Conservation (phyloP, 1,140 invertebrate species). For the Brachionus manjavacas region DNA sequence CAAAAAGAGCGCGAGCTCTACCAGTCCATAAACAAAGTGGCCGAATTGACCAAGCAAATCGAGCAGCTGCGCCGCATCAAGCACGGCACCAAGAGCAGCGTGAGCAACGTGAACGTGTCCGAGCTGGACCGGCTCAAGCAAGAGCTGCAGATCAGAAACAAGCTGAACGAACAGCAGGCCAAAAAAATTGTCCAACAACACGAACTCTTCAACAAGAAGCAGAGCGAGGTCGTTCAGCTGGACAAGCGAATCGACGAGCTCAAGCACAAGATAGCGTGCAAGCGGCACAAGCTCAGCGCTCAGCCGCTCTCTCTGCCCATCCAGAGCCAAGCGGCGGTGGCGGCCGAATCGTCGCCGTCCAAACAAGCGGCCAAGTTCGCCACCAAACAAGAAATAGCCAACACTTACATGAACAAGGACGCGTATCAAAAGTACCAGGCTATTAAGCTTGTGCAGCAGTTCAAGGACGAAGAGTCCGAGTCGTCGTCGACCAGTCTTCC, state of each 20-base stretch:
- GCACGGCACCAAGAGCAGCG: slow-evolving; percentile 60
- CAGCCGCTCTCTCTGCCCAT: slow-evolving; percentile 48
- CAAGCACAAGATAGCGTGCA: slow-evolving; percentile 62
- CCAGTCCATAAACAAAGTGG: slow-evolving; percentile 86
- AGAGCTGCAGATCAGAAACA: slow-evolving; percentile 89
- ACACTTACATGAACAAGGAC: slow-evolving; percentile 52
- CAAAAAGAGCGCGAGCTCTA: slow-evolving; percentile 94
- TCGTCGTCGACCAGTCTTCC: slow-evolving; percentile 11
- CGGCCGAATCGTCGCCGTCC: slow-evolving; percentile 47
- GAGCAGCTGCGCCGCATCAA: slow-evolving; percentile 71
- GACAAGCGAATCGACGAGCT: slow-evolving; percentile 86
- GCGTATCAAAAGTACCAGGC: slow-evolving; percentile 49
- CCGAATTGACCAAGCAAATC: slow-evolving; percentile 83
- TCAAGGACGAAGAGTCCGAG: slow-evolving; percentile 21
- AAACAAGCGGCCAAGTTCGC: slow-evolving; percentile 46
- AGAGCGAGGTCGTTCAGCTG: slow-evolving; percentile 81
- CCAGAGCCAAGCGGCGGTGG: slow-evolving; percentile 45
- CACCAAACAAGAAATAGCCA: slow-evolving; percentile 48
- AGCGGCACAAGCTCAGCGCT: slow-evolving; percentile 70
- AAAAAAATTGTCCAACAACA: slow-evolving; percentile 76
- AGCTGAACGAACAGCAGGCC: slow-evolving; percentile 88
- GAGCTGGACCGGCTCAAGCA: slow-evolving; percentile 79
- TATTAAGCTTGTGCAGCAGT: slow-evolving; percentile 43
- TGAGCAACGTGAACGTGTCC: slow-evolving; percentile 64
- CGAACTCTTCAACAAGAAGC: slow-evolving; percentile 73